Percentiles rank a stretch among this genome's conserved stretches.
These are phyloP conservation scores for Lasioglossum marginatum DNA, from an alignment of 2,888 invertebrate genomes.

Conservation along the genomic window DNA sequence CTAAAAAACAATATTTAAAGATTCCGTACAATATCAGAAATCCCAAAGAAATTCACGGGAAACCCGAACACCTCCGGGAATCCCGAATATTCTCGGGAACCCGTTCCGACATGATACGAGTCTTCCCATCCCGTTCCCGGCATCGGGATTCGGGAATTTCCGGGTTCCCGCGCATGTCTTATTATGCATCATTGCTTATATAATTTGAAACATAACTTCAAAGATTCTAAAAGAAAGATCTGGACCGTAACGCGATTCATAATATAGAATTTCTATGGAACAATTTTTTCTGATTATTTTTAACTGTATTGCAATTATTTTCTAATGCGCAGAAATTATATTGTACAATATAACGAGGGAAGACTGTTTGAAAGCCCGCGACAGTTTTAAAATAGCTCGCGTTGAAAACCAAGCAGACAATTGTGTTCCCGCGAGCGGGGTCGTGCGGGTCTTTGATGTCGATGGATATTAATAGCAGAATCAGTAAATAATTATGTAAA, in stretches of 20 bases:
- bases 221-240: background rate
- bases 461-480: background rate
- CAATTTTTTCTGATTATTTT: background rate
- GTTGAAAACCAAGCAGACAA: background rate
- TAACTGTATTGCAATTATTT: background rate
- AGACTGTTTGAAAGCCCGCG: background rate
- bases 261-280: background rate
- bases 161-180: too few species aligned
- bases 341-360: background rate
- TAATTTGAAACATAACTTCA: too few species aligned
- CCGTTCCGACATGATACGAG: too few species aligned
- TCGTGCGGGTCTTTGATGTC: background rate
- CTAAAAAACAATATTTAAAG: too few species aligned
- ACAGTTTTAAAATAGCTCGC: background rate
- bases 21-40: too few species aligned
- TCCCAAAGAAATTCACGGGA: too few species aligned
- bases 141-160: too few species aligned
- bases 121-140: too few species aligned
- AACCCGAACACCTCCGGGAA: too few species aligned
- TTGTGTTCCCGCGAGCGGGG: background rate
- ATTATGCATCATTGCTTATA: too few species aligned
- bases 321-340: background rate
- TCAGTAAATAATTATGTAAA: background rate
- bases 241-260: background rate
- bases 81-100: too few species aligned